Conservation (phyloP, 2,888 invertebrate genomes). For the Habroteleia sp. region DNA sequence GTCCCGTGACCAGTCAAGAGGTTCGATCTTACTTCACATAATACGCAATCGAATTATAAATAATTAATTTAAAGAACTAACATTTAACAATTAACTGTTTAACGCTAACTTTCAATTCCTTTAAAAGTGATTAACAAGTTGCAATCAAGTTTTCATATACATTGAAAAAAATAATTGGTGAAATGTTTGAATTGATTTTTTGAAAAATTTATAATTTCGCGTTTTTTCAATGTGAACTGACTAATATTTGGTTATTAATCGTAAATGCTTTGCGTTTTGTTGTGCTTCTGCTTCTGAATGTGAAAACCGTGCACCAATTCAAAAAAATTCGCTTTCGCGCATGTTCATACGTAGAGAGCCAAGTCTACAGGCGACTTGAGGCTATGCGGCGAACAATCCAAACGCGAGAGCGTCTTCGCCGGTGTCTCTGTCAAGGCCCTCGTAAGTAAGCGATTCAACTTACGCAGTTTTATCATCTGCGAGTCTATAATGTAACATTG, state of each 20-base stretch:
- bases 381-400: slow-evolving; percentile 78
- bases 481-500: slow-evolving; percentile 53
- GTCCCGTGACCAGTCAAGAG: slow-evolving; percentile 74
- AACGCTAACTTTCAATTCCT: no score
- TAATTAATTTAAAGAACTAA: no score
- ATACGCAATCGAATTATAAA: no score
- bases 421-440: slow-evolving; percentile 85
- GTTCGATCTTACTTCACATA: no score
- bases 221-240: not conserved
- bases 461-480: slow-evolving; percentile 46
- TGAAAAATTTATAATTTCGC: no score
- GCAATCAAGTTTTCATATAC: no score
- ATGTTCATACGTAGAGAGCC: slow-evolving; percentile 81
- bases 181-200: no score
- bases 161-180: no score
- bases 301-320: slow-evolving; percentile 38
- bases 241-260: not conserved
- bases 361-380: slow-evolving; percentile 83
- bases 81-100: no score
- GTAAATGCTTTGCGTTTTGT: slow-evolving; percentile 44
- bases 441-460: slow-evolving; percentile 82
- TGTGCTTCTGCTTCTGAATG: slow-evolving; percentile 55
- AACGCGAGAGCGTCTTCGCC: slow-evolving; percentile 81
- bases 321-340: slow-evolving; percentile 48
- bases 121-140: no score